A percentile compares a stretch with the other conserved stretches of the same genome.
These are phyloP conservation scores for Anoplolepis gracilipes DNA, from an alignment of 1,140 invertebrate species.

Conservation along the genomic window DNA sequence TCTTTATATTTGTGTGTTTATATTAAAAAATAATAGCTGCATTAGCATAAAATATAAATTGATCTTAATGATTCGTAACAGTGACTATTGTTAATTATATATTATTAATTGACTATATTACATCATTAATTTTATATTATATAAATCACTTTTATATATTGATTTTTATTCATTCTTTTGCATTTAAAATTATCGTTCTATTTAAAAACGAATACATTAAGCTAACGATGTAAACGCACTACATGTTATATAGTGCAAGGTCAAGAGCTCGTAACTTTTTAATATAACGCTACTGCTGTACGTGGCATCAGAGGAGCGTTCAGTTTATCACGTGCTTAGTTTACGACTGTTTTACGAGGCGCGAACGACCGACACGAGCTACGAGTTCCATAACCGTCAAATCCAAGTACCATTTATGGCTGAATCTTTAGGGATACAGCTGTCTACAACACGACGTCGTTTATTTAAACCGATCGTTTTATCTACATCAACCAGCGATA, in stretches of 20 bases:
- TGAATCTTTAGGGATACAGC: conserved; percentile 77
- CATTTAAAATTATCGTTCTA: neutral
- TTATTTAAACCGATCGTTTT: conserved; percentile 76
- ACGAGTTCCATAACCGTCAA: conserved; percentile 83
- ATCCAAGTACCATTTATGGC: conserved; percentile 81
- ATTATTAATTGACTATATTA: neutral
- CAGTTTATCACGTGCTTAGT: conserved; percentile 79
- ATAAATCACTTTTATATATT: neutral
- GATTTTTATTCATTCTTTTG: neutral
- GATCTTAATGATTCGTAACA: neutral
- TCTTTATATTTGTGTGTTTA: too few species aligned
- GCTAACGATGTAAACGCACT: neutral
- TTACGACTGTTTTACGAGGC: conserved; percentile 83
- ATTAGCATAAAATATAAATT: neutral
- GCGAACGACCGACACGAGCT: conserved; percentile 82
- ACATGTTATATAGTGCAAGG: conserved; percentile 40
- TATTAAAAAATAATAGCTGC: conserved; percentile 5
- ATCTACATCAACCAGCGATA: conserved; percentile 44
- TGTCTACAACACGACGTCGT: conserved; percentile 70
- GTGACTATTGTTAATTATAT: neutral
- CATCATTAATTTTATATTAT: neutral
- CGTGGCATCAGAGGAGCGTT: conserved; percentile 55
- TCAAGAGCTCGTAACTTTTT: conserved; percentile 52
- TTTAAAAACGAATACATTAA: neutral
- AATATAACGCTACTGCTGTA: conserved; percentile 19